phyloP scores from a whole-genome alignment of 2,113 vertebrate genomes.

The Phylloscopus trochiloides region DNA sequence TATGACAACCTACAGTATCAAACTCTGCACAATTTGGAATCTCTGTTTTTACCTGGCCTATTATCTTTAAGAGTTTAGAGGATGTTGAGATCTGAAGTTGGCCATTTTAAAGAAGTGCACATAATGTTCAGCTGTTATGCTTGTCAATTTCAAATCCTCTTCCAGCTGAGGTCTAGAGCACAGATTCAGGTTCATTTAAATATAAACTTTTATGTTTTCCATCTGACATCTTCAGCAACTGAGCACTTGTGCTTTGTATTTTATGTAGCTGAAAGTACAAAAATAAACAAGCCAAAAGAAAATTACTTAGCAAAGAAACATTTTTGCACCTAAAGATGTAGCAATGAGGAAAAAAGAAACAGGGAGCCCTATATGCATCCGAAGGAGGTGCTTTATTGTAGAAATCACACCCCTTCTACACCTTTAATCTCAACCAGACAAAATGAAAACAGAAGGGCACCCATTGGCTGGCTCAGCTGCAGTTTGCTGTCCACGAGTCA shows the following conservation, averaged over 20 bases:
- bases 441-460: neutral
- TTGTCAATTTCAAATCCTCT: slow-evolving; percentile 38
- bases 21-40: neutral
- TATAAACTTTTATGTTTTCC: slow-evolving; percentile 40
- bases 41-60: neutral
- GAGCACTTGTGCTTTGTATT: neutral
- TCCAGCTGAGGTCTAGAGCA: slow-evolving; percentile 35
- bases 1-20: neutral
- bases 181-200: slow-evolving; percentile 17
- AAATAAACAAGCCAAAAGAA: neutral
- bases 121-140: neutral
- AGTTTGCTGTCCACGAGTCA: neutral
- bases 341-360: neutral
- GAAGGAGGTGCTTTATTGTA: neutral
- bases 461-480: too few relatives aligned
- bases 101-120: neutral
- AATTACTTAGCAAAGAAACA: neutral
- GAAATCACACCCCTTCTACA: neutral
- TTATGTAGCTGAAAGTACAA: neutral
- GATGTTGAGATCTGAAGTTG: slow-evolving; percentile 1
- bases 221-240: neutral
- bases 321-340: neutral
- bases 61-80: slow-evolving; percentile 10
- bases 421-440: neutral
- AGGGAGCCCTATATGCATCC: neutral